Evolutionary conservation across 2,888 invertebrate genomes (phyloP).

Genomic region (Carcina quercana): DNA sequence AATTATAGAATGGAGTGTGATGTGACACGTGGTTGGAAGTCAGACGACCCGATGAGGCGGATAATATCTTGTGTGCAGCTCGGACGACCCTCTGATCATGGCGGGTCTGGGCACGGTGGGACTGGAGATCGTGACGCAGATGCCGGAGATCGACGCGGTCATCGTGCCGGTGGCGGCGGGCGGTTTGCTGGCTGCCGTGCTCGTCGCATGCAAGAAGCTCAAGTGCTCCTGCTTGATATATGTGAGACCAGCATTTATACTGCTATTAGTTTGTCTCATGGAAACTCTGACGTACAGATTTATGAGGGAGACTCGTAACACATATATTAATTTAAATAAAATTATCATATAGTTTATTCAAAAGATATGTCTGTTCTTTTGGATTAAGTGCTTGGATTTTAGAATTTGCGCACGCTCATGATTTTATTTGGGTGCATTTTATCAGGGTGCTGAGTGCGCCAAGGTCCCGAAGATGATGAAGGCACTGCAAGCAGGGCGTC

Average conservation of each 20-base stretch:
- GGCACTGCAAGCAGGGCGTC: constrained; percentile 78
- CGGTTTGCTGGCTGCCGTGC: constrained; percentile 46
- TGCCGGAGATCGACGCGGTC: constrained; percentile 60
- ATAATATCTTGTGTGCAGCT: constrained; percentile 24
- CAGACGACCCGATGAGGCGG: too few relatives aligned
- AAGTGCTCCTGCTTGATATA: constrained; percentile 64
- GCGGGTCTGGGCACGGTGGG: constrained; percentile 61
- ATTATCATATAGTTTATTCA: too few relatives aligned
- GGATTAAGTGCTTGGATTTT: too few relatives aligned
- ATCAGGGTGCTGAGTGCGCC: constrained; percentile 86
- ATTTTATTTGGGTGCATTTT: neutral
- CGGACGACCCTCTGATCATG: constrained; percentile 52
- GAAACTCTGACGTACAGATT: too few relatives aligned
- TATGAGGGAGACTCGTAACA: too few relatives aligned
- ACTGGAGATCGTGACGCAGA: constrained; percentile 55
- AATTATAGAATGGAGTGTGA: too few relatives aligned
- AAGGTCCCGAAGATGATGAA: constrained; percentile 84
- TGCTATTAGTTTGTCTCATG: neutral
- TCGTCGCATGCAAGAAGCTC: constrained; percentile 60
- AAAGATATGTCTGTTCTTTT: too few relatives aligned
- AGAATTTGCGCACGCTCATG: too few relatives aligned
- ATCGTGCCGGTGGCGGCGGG: constrained; percentile 54
- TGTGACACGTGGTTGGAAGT: too few relatives aligned
- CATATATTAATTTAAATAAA: too few relatives aligned
- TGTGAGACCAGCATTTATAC: too few relatives aligned